Evolutionary conservation across 2,797 vertebrate species (phyloP).

Genomic region (Taenioides sp.): DNA sequence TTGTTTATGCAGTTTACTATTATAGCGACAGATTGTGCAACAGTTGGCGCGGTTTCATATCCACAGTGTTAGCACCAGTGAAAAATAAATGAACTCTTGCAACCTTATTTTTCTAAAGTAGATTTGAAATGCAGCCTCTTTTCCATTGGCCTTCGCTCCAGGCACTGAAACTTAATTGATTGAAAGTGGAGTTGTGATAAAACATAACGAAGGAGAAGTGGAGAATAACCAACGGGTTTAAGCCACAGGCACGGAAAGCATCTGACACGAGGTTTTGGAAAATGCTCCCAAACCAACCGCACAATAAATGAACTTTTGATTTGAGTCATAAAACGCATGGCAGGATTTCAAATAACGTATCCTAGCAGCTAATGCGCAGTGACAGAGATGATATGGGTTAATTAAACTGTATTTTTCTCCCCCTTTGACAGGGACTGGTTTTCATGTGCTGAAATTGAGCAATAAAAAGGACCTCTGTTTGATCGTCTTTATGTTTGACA

Average conservation of each 20-base stretch:
- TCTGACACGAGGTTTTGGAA: constrained; percentile 28
- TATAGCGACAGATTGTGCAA: no score
- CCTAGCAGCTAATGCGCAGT: constrained; percentile 28
- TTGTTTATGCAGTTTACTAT: no score
- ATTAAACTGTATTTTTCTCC: constrained; percentile 36
- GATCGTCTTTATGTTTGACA: constrained; percentile 23
- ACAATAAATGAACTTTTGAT: constrained; percentile 12
- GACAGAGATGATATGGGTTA: constrained; percentile 36
- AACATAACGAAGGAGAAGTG: neutral
- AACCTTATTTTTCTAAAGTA: neutral
- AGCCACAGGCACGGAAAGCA: constrained; percentile 20
- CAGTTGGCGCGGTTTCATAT: no score
- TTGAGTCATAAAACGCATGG: constrained; percentile 23
- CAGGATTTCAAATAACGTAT: constrained; percentile 5
- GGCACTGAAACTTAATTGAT: neutral
- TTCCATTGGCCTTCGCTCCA: neutral
- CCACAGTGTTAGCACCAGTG: neutral
- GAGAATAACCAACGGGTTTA: neutral
- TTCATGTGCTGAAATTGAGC: constrained; percentile 23
- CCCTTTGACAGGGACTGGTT: neutral
- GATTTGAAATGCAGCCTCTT: neutral
- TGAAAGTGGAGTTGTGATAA: neutral
- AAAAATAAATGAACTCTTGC: neutral
- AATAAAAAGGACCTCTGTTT: constrained; percentile 29
- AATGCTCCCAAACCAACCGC: constrained; percentile 35